A percentile compares a stretch with the other conserved stretches of the same genome.
These are phyloP conservation scores for Romanogobio albipinnatus DNA, from an alignment of 2,113 vertebrate species.

Conservation along the genomic window DNA sequence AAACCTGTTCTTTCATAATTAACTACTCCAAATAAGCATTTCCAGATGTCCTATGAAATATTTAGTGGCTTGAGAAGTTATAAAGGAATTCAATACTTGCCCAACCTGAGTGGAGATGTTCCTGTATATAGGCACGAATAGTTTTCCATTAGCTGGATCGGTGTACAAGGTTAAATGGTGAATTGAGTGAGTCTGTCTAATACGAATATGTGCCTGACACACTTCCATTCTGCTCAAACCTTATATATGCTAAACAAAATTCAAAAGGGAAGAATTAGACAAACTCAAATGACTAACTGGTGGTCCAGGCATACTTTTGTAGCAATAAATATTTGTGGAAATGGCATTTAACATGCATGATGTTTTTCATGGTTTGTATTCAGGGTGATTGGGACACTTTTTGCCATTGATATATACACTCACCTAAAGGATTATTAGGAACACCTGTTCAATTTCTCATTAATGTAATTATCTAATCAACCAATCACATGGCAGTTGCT, in stretches of 20 bases:
- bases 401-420: no score
- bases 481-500: no score
- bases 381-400: no score
- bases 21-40: slow-evolving; percentile 17
- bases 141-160: background rate
- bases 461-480: no score
- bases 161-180: background rate
- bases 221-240: background rate
- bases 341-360: background rate
- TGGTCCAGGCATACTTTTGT: no score
- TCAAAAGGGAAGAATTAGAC: background rate
- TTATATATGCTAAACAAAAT: background rate
- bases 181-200: background rate
- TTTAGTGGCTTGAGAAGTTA: slow-evolving; percentile 36
- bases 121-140: slow-evolving; percentile 2
- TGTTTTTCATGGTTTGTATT: no score
- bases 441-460: no score
- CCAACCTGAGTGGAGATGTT: background rate
- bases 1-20: slow-evolving; percentile 12
- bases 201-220: background rate
- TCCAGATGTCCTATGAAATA: slow-evolving; percentile 46
- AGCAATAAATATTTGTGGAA: background rate
- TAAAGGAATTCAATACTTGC: slow-evolving; percentile 27
- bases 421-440: no score
- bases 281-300: background rate